Evolutionary conservation across 2,113 vertebrate species (phyloP).

Genomic region (Colinus virginianus): DNA sequence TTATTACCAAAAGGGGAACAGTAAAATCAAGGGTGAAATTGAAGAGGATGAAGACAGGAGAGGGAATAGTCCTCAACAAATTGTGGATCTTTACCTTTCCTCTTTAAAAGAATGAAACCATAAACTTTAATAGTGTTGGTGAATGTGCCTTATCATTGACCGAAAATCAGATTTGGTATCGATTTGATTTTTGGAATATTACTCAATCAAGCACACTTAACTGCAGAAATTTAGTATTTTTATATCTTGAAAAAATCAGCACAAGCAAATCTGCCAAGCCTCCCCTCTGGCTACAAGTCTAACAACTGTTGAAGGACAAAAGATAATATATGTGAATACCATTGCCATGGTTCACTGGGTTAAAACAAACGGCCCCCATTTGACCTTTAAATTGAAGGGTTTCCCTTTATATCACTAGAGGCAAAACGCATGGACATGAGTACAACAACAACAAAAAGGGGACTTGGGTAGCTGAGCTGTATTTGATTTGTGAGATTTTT

Average conservation of each 20-base stretch:
- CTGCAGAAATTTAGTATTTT: constrained; percentile 58
- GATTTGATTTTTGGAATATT: constrained; percentile 66
- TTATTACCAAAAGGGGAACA: not conserved
- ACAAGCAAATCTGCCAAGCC: constrained; percentile 56
- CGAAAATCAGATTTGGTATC: constrained; percentile 62
- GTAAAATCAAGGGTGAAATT: not conserved
- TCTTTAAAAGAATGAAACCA: constrained; percentile 53
- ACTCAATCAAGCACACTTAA: constrained; percentile 59
- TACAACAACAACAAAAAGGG: constrained; percentile 57
- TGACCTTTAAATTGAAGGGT: constrained; percentile 80
- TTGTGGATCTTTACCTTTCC: not conserved
- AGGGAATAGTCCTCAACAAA: not conserved
- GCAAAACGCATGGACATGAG: constrained; percentile 66
- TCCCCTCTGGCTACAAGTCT: constrained; percentile 77
- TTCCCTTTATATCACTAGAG: constrained; percentile 73
- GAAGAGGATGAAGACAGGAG: not conserved
- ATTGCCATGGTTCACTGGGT: constrained; percentile 76
- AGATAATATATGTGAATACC: constrained; percentile 79
- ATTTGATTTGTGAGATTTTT: constrained; percentile 68
- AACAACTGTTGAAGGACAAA: constrained; percentile 81
- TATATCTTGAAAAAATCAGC: constrained; percentile 40
- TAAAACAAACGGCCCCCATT: constrained; percentile 77
- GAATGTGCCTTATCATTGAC: constrained; percentile 46
- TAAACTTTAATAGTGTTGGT: constrained; percentile 48
- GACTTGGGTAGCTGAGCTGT: not conserved